Base-by-base conservation (phyloP, 2,888 invertebrate species). In the Chloroclystis v-ata region DNA sequence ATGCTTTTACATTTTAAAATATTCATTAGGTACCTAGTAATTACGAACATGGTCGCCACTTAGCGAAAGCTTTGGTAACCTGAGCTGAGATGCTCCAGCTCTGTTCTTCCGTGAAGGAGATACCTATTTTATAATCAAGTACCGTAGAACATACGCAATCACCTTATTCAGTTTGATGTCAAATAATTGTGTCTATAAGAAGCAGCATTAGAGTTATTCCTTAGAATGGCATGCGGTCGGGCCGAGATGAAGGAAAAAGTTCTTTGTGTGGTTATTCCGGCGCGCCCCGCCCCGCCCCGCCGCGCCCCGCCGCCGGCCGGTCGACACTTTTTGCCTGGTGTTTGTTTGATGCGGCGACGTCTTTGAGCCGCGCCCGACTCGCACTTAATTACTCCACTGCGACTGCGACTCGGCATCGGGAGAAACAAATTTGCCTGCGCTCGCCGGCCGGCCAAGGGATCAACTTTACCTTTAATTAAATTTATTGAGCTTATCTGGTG, bases 381-480 rank as follows among this genome's bases (percentile, higher is more conserved):
- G 61, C 69, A 75, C 80, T 80, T 81, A 76, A 82, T 82, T 81
- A 79, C 74, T 80, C 64, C 77, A 62, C 66, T 60, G 63, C 72
- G 54, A 69, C 67, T 74, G 70, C 60, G 70, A 63, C n/a, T n/a
- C n/a, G n/a, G n/a, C n/a, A n/a, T n/a, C n/a, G n/a, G n/a, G 66
- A 66, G 73, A 68, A 79, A 81, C 84, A 76, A 80, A 83, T 83
- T 82, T 78, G 78, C 77, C 67, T 67, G 65, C 49, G 43, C 43
- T 51, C 41, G 56, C 45, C 48, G 49, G n/a, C 54, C 59, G 28
- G 43, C 44, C 50, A 32, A 41, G 56, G 33, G 39, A 24, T 14
- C 43, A 67, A 68, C 8, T 65, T 63, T 72, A 78, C 72, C 65
- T 79, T 83, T 84, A 77, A 85, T 84, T 86, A 82, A 83, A 86